Percentiles rank a stretch among this genome's conserved stretches.
Conservation (phyloP, 2,113 vertebrate species). For the Rhodinocichla rosea region DNA sequence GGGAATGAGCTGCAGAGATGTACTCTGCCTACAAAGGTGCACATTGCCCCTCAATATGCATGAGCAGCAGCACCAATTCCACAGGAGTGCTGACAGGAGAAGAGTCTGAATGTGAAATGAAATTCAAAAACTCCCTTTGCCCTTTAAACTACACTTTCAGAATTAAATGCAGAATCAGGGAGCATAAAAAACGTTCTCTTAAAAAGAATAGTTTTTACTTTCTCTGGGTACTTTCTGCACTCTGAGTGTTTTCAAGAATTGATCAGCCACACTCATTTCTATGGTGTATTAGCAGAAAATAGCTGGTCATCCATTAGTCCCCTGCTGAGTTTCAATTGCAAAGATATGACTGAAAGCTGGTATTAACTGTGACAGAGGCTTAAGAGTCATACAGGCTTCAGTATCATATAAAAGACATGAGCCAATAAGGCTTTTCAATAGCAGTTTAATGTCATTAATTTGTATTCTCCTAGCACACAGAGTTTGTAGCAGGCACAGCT, state of each 20-base stretch:
- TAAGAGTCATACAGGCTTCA: background rate
- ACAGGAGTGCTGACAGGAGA: background rate
- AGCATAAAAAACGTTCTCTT: background rate
- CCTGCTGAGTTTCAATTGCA: background rate
- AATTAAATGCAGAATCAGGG: slow-evolving; percentile 26
- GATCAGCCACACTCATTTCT: slow-evolving; percentile 1
- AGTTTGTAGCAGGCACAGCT: background rate
- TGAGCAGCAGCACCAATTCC: slow-evolving; percentile 8
- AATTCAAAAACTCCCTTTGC: slow-evolving; percentile 39
- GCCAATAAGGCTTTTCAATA: background rate
- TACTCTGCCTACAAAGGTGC: background rate
- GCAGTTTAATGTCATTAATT: background rate
- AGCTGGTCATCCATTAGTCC: slow-evolving; percentile 23
- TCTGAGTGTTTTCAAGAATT: slow-evolving; percentile 16
- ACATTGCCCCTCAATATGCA: background rate
- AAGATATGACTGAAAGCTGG: slow-evolving; percentile 14
- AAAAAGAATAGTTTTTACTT: background rate
- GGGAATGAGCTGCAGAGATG: background rate
- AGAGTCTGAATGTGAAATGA: slow-evolving; percentile 30
- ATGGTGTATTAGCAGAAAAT: background rate
- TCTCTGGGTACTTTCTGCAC: background rate
- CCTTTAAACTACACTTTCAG: slow-evolving; percentile 20
- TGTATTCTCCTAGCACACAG: background rate
- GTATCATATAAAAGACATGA: background rate
- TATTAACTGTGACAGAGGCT: slow-evolving; percentile 33